Evolutionary conservation across 2,113 vertebrate species (phyloP).

Genomic region (Micromys minutus): DNA sequence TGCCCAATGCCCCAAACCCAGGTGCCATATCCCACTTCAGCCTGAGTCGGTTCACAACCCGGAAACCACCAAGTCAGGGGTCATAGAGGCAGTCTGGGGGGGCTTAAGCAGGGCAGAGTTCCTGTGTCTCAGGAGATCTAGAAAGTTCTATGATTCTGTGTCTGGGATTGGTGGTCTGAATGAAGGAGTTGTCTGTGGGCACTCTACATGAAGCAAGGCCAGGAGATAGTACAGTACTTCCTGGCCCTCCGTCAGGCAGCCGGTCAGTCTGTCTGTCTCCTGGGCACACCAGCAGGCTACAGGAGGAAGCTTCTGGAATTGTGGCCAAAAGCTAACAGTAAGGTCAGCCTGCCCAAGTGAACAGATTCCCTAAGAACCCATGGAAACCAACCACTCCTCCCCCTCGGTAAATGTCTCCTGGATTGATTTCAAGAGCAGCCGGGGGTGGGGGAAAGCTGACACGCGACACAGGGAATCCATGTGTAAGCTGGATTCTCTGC

Average conservation of each 20-base stretch:
- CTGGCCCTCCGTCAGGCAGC: neutral
- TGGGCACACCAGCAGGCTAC: neutral
- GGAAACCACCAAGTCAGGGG: neutral
- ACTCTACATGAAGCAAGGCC: neutral
- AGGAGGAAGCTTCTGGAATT: neutral
- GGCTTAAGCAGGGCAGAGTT: neutral
- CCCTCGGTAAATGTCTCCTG: neutral
- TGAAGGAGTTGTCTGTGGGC: neutral
- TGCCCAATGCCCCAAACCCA: neutral
- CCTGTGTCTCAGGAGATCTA: neutral
- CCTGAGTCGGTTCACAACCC: neutral
- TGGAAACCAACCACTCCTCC: slow-evolving; percentile 23
- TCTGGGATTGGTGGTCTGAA: neutral
- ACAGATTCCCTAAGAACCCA: neutral
- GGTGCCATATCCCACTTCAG: rapidly evolving
- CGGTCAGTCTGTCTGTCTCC: neutral
- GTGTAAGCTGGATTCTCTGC: neutral
- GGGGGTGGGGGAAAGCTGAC: neutral
- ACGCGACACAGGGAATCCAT: neutral
- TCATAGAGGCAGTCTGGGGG: neutral
- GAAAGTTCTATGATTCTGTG: neutral
- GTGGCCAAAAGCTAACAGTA: neutral
- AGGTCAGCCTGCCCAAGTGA: neutral
- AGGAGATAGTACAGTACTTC: neutral
- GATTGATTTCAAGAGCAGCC: slow-evolving; percentile 42